Evolutionary conservation across 2,888 invertebrate genomes (phyloP), one percentile per base, ranked within the genome.

Genomic region (Plutella xylostella): DNA sequence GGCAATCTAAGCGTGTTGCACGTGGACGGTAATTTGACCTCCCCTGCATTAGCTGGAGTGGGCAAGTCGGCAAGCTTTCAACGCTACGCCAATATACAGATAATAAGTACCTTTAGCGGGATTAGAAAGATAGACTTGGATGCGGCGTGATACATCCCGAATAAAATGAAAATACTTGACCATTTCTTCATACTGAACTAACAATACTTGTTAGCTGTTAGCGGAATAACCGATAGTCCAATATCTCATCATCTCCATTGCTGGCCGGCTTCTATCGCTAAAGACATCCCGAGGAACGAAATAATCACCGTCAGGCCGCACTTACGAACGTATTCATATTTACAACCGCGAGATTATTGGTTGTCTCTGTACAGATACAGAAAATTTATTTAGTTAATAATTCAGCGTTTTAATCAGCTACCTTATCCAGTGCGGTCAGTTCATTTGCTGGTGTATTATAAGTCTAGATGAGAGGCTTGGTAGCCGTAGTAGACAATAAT

Each of bases 401-500:
- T 48, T 49, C 40, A 45, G 43, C 46, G 46, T 34, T 53, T 43
- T 48, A 50, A 47, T 34, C 30, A 49, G 45, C 51, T 67, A 58
- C 65, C 74, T 66, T 62, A 67, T 74, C 74, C 68, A 67, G 57
- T n/a, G n/a, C n/a, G n/a, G n/a, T 28, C 28, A 18, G 52, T 54
- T 57, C 55, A 61, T 63, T 66, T 63, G 54, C 55, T 57, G 63
- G 57, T 63, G 56, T 68, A 65, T 69, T 72, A 70, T 65, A 67
- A 60, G 61, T 61, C 69, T 61, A 68, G 72, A 71, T 66, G 75
- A 70, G 69, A 63, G 65, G 55, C 61, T 62, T 65, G 61, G 75
- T 72, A 75, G 75, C 72, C 55, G 61, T 58, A 66, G 60, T n/a
- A 64, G 76, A 76, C 74, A 77, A 80, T 80, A 80, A 80, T 77